Percentiles rank a stretch among this genome's conserved stretches.
Conservation (phyloP, 2,113 vertebrate species). For the Salvelinus sp. region DNA sequence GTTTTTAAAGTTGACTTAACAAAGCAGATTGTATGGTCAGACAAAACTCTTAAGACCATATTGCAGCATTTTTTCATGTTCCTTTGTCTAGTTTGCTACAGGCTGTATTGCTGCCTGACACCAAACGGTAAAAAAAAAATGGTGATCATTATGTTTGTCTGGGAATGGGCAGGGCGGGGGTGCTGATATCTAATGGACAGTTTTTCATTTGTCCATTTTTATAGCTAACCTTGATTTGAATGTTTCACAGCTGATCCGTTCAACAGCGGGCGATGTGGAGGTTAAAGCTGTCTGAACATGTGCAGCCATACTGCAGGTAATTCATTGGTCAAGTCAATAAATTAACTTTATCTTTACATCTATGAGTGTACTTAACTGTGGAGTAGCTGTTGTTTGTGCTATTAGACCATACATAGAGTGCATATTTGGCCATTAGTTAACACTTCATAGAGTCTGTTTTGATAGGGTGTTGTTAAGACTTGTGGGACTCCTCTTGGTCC, state of each 20-base stretch:
- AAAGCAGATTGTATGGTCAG: slow-evolving; percentile 80
- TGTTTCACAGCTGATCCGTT: slow-evolving; percentile 55
- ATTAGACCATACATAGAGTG: slow-evolving; percentile 42
- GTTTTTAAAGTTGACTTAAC: slow-evolving; percentile 79
- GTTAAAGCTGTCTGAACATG: slow-evolving; percentile 55
- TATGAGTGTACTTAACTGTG: slow-evolving; percentile 54
- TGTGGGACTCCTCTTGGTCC: slow-evolving; percentile 53
- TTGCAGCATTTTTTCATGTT: slow-evolving; percentile 59
- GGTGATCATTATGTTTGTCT: slow-evolving; percentile 74
- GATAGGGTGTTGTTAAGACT: slow-evolving; percentile 45
- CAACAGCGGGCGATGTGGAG: slow-evolving; percentile 43
- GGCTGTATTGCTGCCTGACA: slow-evolving; percentile 69
- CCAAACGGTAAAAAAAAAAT: slow-evolving; percentile 73
- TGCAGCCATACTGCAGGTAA: slow-evolving; percentile 56
- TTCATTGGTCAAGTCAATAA: slow-evolving; percentile 62
- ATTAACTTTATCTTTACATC: slow-evolving; percentile 63
- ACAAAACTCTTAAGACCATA: slow-evolving; percentile 77
- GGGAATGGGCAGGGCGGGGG: slow-evolving; percentile 61
- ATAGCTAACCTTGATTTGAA: slow-evolving; percentile 61
- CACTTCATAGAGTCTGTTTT: slow-evolving; percentile 67
- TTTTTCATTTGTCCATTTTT: slow-evolving; percentile 60
- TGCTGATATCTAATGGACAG: slow-evolving; percentile 65
- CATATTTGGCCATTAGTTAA: slow-evolving; percentile 69
- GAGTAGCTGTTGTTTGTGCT: slow-evolving; percentile 54
- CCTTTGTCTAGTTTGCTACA: slow-evolving; percentile 75